These are phyloP conservation scores for Grapholita molesta DNA, from an alignment of 1,140 invertebrate genomes.

Conservation along the genomic window DNA sequence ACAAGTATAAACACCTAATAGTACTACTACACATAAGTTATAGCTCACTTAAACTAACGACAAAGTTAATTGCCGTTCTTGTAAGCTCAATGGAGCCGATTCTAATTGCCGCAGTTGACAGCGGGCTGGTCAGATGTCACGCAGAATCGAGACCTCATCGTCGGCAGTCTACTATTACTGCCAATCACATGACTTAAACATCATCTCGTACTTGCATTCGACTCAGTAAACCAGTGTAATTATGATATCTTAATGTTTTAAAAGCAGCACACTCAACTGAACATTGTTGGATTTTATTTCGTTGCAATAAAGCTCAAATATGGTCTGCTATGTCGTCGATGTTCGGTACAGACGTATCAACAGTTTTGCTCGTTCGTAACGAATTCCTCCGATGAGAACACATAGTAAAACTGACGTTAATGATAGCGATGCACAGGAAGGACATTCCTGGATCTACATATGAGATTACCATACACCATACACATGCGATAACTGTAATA, in stretches of 20 bases:
- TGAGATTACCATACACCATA: conserved; percentile 3
- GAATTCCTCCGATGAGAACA: neutral
- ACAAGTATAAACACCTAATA: no score
- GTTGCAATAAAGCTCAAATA: no score
- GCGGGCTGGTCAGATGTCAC: conserved; percentile 3
- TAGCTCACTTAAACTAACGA: neutral
- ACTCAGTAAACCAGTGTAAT: neutral
- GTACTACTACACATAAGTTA: neutral
- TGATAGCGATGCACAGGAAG: conserved; percentile 1
- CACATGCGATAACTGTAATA: conserved; percentile 1
- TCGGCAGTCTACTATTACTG: neutral
- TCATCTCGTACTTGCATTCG: neutral
- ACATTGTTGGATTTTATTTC: no score
- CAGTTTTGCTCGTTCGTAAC: neutral
- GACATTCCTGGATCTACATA: neutral
- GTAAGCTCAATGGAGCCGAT: neutral
- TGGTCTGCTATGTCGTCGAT: no score
- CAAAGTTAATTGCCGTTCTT: neutral
- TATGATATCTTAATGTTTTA: neutral
- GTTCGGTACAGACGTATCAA: no score
- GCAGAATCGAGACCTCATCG: neutral
- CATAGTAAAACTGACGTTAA: neutral
- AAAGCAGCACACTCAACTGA: no score
- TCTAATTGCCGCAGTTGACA: neutral
- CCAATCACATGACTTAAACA: neutral